Evolutionary conservation across 30 jellyfish, hydroid and myxozoan species (phyloP).

Genomic region (Mastigias papua): DNA sequence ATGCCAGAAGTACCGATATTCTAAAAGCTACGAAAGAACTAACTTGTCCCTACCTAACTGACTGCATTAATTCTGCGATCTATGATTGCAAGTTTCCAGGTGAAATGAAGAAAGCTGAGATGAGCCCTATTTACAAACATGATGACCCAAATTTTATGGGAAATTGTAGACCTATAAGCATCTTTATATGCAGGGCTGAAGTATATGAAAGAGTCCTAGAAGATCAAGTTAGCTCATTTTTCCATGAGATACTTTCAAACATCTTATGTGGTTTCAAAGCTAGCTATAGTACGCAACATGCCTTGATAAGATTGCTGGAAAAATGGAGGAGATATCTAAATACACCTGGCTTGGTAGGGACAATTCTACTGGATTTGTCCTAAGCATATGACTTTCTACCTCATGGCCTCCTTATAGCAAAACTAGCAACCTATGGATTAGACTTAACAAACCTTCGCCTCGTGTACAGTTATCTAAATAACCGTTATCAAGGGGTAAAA

Average conservation of each 20-base stretch:
- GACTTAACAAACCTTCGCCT: not conserved
- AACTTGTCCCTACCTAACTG: conserved; percentile 43
- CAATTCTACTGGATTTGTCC: conserved; percentile 17
- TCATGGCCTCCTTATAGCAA: conserved; percentile 24
- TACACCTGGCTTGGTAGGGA: conserved; percentile 11
- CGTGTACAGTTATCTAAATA: conserved; percentile 2
- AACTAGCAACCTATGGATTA: conserved; percentile 24
- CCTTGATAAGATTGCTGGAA: conserved; percentile 48
- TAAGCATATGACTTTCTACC: not conserved
- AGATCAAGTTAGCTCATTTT: conserved; percentile 12
- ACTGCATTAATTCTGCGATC: conserved; percentile 43
- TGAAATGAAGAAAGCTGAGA: conserved; percentile 23
- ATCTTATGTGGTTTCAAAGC: conserved; percentile 36
- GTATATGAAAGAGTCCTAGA: not conserved
- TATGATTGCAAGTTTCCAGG: conserved; percentile 36
- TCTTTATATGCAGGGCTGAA: not conserved
- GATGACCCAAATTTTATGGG: not conserved
- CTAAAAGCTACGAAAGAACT: conserved; percentile 19
- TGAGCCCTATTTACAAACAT: conserved; percentile 27
- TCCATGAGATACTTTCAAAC: conserved; percentile 23
- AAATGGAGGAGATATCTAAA: conserved; percentile 21
- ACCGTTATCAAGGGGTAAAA: conserved; percentile 15
- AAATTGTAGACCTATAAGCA: not conserved
- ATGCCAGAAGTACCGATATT: not conserved
- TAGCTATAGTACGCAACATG: conserved; percentile 39